Base-by-base conservation (phyloP, 2,888 invertebrate species). In the Eupithecia subfuscata region DNA sequence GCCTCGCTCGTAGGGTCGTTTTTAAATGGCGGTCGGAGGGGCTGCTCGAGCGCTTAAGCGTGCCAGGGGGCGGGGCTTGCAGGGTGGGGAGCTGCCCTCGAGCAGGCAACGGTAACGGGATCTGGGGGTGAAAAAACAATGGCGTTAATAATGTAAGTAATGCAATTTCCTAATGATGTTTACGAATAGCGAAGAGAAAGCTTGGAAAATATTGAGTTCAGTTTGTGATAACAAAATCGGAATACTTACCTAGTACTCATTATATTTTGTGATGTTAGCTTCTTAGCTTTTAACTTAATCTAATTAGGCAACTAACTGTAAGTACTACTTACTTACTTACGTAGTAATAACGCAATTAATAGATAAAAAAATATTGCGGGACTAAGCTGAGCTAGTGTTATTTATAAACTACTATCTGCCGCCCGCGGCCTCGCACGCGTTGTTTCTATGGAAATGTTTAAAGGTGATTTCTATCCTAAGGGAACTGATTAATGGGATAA, bases 41-140 rank as follows among this genome's bases (percentile, higher is more conserved):
- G 82, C 76, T 80, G 86, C 79, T 63, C 82, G 75, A 72, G 80
- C 82, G 84, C 82, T 85, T 73, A 60, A 75, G 82, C 82, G 81
- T 73, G 18, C 43, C 18, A 75, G 67, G 73, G 80, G 82, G 84
- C 82, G 83, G 81, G 63, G 83, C 81, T 74, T 76, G 64, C 65
- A 0, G 52, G 69, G 74, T 71, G 78, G 81, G 77, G 78, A 52
- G 75, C 56, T 67, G 34, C 71, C 72, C 75, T 78, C 71, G 25
- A 12, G 60, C 60, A 25, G 60, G 74, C 70, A 79, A 81, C 80
- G 82, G 67, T 56, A 80, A 81, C 82, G 84, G 82, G 68, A 79
- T 78, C 73, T 80, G 77, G 37, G 76, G 80, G 71, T 37, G 76
- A 72, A 79, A 77, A 80, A 81, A 82, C 80, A 81, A 79, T 78